Conservation (phyloP, 2,113 vertebrate species). For the Thermophis baileyi region DNA sequence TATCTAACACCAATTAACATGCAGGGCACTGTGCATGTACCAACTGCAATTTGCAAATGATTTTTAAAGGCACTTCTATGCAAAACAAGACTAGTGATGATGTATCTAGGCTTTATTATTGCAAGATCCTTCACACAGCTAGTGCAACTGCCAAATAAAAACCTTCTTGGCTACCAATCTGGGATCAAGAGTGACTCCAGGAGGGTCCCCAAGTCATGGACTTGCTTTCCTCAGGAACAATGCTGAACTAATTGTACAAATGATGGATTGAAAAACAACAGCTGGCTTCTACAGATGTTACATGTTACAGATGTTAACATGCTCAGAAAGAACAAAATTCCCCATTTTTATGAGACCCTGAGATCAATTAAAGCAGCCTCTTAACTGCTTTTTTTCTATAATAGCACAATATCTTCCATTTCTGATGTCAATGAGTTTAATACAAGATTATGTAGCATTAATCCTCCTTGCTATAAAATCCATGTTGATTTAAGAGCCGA, state of each 20-base stretch:
- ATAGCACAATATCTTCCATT: not conserved
- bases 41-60: not conserved
- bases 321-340: not conserved
- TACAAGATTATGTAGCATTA: not conserved
- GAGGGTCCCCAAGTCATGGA: not conserved
- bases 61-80: not conserved
- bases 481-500: not conserved
- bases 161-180: not conserved
- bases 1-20: not conserved
- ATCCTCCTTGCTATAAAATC: not conserved
- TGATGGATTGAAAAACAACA: not conserved
- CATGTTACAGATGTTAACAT: too few relatives aligned
- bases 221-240: not conserved
- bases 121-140: not conserved
- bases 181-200: not conserved
- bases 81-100: not conserved
- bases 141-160: not conserved
- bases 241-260: not conserved
- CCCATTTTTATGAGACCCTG: not conserved
- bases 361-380: not conserved
- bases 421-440: not conserved
- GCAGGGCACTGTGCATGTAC: not conserved
- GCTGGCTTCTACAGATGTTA: not conserved
- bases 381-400: not conserved
- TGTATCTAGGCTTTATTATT: not conserved